Conservation (phyloP, 1,140 invertebrate species). For the Oppia nitens region DNA sequence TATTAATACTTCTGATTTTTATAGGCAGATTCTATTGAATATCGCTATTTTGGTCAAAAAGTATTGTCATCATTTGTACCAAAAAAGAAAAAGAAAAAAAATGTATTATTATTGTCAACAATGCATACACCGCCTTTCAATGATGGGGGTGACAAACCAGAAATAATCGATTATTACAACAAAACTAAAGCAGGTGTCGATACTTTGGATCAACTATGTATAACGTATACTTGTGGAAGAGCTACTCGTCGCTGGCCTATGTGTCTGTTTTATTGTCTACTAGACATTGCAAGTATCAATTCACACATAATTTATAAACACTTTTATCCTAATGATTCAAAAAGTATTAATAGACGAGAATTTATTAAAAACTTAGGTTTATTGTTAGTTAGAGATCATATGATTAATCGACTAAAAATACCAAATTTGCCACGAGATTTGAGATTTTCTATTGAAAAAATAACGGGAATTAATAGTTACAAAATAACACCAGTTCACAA, state of each 20-base stretch:
- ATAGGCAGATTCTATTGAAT: conserved; percentile 14
- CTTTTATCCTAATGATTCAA: neutral
- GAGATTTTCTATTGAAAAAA: neutral
- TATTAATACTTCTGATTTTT: conserved; percentile 17
- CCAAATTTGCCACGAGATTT: neutral
- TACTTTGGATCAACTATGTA: conserved; percentile 29
- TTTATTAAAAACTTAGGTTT: neutral
- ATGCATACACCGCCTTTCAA: conserved; percentile 21
- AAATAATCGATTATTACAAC: conserved; percentile 31
- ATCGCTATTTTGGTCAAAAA: conserved; percentile 12
- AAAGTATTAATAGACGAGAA: neutral
- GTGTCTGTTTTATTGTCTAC: conserved; percentile 17
- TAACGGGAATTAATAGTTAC: neutral
- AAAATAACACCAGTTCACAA: neutral
- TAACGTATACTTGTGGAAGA: conserved; percentile 24
- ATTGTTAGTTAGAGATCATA: neutral
- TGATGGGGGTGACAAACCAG: conserved; percentile 24
- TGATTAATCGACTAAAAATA: neutral
- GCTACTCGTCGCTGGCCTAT: conserved; percentile 29
- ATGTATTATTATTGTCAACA: conserved; percentile 17
- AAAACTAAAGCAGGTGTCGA: conserved; percentile 32
- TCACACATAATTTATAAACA: conserved; percentile 1
- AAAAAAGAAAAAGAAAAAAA: conserved; percentile 21
- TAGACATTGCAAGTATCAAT: conserved; percentile 18
- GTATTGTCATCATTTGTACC: conserved; percentile 20